Base-by-base conservation (phyloP, 2,888 invertebrate genomes). In the Arenicola marina region DNA sequence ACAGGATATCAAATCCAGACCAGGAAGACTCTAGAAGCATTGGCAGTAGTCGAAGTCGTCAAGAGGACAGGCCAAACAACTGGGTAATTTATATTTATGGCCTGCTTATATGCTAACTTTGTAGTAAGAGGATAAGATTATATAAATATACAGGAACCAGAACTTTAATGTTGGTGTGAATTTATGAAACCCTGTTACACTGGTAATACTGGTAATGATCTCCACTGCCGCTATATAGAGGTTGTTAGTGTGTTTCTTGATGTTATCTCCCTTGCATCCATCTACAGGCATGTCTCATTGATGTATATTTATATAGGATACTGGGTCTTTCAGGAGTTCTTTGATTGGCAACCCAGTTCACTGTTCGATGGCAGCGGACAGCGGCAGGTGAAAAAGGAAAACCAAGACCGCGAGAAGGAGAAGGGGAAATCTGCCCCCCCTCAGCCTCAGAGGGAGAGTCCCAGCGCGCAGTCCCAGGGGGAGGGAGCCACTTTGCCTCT, bases 261-360 rank as follows among this genome's bases (percentile, higher is more conserved):
- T n/a, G n/a, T n/a, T n/a, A n/a, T n/a, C n/a, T n/a, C n/a, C n/a
- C n/a, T n/a, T n/a, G n/a, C n/a, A n/a, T n/a, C n/a, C n/a, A n/a
- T n/a, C n/a, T n/a, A n/a, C n/a, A n/a, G n/a, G n/a, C n/a, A n/a
- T n/a, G n/a, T n/a, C n/a, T n/a, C n/a, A n/a, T n/a, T n/a, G n/a
- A n/a, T n/a, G n/a, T n/a, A n/a, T n/a, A n/a, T n/a, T n/a, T n/a
- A n/a, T n/a, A n/a, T n/a, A n/a, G n/a, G n/a, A n/a, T n/a, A n/a
- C n/a, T n/a, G n/a, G n/a, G n/a, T n/a, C n/a, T n/a, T n/a, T 15
- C 38, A 48, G 48, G 48, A 48, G 18, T 48, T 48, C 48, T 48
- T 48, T 48, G 48, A 48, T 24, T 48, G 48, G 48, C 48, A 24
- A 11, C 48, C 48, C 7, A 48, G 18, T 48, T 24, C 48, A 11